Percentiles rank a stretch among this genome's conserved stretches.
phyloP scores from a whole-genome alignment of 2,113 vertebrate genomes.

The Bolborhynchus lineola region DNA sequence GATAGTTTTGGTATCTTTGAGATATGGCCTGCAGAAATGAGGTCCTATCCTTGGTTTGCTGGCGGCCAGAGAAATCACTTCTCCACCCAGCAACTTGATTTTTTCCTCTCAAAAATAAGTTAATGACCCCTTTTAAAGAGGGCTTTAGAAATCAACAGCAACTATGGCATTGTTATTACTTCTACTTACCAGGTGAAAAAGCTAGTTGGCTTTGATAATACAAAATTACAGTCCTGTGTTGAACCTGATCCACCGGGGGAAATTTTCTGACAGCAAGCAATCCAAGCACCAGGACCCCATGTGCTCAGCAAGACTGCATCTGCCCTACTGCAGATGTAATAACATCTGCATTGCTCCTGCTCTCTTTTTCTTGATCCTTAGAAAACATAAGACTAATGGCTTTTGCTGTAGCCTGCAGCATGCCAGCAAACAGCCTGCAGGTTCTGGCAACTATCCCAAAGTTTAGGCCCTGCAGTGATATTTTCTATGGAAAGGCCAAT shows the following conservation, averaged over 20 bases:
- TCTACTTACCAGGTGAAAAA: background rate
- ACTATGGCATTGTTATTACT: background rate
- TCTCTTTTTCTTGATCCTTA: background rate
- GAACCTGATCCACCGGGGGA: background rate
- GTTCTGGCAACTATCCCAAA: background rate
- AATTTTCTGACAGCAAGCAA: background rate
- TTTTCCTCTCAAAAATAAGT: background rate
- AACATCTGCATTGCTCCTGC: constrained; percentile 22
- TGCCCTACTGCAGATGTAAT: constrained; percentile 8
- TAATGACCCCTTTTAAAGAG: background rate
- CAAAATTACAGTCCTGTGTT: background rate
- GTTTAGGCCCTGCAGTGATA: background rate
- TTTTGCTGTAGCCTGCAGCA: background rate
- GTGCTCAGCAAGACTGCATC: background rate
- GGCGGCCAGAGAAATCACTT: background rate
- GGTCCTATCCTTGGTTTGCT: background rate
- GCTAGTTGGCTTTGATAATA: background rate
- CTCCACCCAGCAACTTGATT: background rate
- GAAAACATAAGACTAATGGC: background rate
- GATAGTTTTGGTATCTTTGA: fast-evolving
- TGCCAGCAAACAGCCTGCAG: background rate
- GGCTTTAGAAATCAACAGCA: background rate
- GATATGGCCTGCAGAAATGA: background rate
- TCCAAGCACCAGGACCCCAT: background rate
- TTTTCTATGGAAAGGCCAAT: background rate